Percentiles rank a stretch among this genome's conserved stretches.
Conservation (phyloP, 2,888 invertebrate species). For the Axea sp. region DNA sequence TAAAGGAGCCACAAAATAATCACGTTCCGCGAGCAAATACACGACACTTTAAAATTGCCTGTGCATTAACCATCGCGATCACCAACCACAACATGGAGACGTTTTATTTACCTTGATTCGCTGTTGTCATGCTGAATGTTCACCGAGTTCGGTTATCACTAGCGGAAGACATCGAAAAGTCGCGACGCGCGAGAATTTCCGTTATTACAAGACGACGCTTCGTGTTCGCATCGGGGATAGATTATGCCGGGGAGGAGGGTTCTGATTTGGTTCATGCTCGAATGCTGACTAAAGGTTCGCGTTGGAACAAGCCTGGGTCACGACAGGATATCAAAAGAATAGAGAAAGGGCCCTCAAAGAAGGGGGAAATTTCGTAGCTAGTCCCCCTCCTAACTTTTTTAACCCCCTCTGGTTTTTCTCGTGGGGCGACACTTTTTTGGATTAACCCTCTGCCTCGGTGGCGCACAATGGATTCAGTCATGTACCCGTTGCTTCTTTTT, state of each 20-base stretch:
- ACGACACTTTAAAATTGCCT: background rate
- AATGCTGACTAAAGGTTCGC: constrained; percentile 76
- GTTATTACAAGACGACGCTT: constrained; percentile 8
- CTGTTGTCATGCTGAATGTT: constrained; percentile 32
- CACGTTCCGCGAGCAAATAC: constrained; percentile 16
- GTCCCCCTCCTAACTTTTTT: constrained; percentile 63
- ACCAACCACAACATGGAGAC: background rate
- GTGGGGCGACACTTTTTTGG: constrained; percentile 71
- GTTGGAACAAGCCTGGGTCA: constrained; percentile 65
- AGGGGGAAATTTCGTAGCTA: constrained; percentile 73
- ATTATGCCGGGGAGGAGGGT: constrained; percentile 47
- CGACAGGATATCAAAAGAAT: constrained; percentile 78
- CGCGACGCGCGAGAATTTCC: background rate
- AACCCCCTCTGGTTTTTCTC: constrained; percentile 65
- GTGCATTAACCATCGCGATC: background rate
- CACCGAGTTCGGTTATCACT: background rate
- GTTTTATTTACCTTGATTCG: constrained; percentile 39
- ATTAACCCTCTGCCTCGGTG: constrained; percentile 65
- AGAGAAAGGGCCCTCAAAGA: constrained; percentile 75
- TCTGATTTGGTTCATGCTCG: constrained; percentile 75
- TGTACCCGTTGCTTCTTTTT: constrained; percentile 64
- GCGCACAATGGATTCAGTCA: constrained; percentile 70
- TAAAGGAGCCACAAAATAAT: constrained; percentile 4
- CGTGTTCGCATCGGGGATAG: constrained; percentile 8
- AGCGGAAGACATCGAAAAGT: constrained; percentile 8